Base-by-base conservation (phyloP, 2,888 invertebrate genomes). In the Trissolcus japonicus region DNA sequence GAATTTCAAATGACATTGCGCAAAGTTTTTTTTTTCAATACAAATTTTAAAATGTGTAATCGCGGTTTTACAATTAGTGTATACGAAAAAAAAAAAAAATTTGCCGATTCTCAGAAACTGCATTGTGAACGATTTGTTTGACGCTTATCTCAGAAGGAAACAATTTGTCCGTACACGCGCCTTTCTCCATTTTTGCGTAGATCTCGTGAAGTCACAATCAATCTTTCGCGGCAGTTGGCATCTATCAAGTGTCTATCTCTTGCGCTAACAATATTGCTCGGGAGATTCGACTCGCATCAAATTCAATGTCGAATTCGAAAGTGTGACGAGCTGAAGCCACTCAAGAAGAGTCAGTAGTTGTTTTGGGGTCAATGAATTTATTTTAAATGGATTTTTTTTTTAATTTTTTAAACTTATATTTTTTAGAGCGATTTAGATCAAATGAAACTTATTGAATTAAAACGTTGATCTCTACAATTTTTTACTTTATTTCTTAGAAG, bases 241-340 rank as follows among this genome's bases (percentile, higher is more conserved):
- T 72, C 65, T 74, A 78, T 80, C 78, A 78, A 76, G 71, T 63
- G 79, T 76, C 79, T 74, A 67, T 69, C 76, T 77, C 63, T 67
- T 57, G 50, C 71, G 67, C 76, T 69, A 74, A 74, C 69, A 76
- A 74, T 79, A 71, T 74, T 67, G 73, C 76, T 54, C 76, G 56
- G 54, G n/a, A 43, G 69, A 51, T 66, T 76, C 62, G 71, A 74
- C 68, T 75, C 60, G 60, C 57, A 43, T 73, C 69, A 50, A 73
- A 72, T 72, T 66, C 73, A 78, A 71, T 68, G 73, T 54, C 50
- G 54, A 73, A 72, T 75, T 75, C 71, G 75, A 74, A 77, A 79
- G 65, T 78, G 67, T 61, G 63, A 72, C 68, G 76, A 78, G 80
- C 72, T 78, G 80, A 76, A 80, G 29, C 56, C 17, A 21, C 55